phyloP scores from a whole-genome alignment of 2,113 vertebrate genomes.

The Equus quagga region DNA sequence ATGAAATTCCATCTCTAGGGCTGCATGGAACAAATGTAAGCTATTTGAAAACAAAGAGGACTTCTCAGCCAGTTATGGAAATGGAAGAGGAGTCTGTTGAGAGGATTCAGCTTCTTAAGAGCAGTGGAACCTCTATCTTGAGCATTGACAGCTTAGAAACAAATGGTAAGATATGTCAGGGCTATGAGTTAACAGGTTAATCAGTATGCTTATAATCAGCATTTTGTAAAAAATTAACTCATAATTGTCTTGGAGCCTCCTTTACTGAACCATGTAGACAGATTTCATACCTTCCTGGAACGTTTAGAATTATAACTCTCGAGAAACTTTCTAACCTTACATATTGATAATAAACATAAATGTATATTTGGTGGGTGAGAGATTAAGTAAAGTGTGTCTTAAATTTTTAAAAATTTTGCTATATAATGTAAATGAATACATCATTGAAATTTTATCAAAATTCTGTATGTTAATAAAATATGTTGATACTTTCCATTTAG shows the following conservation, averaged over 20 bases:
- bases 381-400: neutral
- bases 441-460: neutral
- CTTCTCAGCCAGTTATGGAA: slow-evolving; percentile 85
- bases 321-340: neutral
- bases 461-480: neutral
- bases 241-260: neutral
- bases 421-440: neutral
- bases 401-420: neutral
- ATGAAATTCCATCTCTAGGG: slow-evolving; percentile 79
- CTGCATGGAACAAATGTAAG: slow-evolving; percentile 82
- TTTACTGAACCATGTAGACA: neutral
- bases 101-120: slow-evolving; percentile 78
- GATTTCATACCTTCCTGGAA: slow-evolving; percentile 25
- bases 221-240: slow-evolving; percentile 16
- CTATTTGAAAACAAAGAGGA: slow-evolving; percentile 89
- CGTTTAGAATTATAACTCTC: neutral
- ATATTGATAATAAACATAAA: neutral
- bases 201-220: neutral
- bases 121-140: slow-evolving; percentile 76
- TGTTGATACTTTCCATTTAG: slow-evolving; percentile 82
- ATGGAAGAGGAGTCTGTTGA: slow-evolving; percentile 82
- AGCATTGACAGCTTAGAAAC: slow-evolving; percentile 89
- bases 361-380: neutral
- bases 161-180: slow-evolving; percentile 88
- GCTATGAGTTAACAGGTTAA: neutral